Evolutionary conservation across 2,797 vertebrate genomes (phyloP), one percentile per base, ranked within the genome.

Genomic region (Ispidina lecontei): DNA sequence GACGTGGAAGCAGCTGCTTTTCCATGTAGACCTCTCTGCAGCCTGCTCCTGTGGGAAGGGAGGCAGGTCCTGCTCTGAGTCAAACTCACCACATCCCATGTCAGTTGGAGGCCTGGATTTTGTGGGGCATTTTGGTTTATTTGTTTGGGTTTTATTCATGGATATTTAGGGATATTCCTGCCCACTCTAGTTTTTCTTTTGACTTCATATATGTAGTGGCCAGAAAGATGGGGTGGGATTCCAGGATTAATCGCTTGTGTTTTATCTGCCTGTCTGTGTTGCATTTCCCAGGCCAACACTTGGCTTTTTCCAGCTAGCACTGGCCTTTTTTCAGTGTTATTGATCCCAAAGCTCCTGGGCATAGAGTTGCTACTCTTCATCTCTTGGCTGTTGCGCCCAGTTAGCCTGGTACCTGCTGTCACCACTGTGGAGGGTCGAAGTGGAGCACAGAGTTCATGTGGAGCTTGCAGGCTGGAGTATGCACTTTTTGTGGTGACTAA

Each of bases 361-460:
- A 10, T 20, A 55, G 33, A 2, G 0, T 52, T 65, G 58, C 37
- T 74, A 2, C 59, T 78, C n/a, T 91, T 47, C 15, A 3, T 78
- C 25, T 67, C 56, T 67, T 43, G 14, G 41, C 64, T 51, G 39
- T 0, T 0, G 26, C 1, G 4, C 52, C 8, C 0, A 0, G 58
- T 84, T 73, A 59, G 35, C 68, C 47, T 35, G 44, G 37, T 89
- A 54, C 75, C 69, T 74, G 39, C 60, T 93, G 82, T 83, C 75
- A 31, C 60, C n/a, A 1, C 75, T 76, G 41, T 25, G 68, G 47
- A 89, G 68, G 74, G 84, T 71, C 39, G 21, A 1, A 91, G 90
- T 5, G 29, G 84, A 77, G 69, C 51, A 33, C 58, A 39, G 70
- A 54, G 71, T 37, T 91, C 56, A 47, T 2, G 3, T 18, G 26